Evolutionary conservation across 2,797 vertebrate species (phyloP).

Genomic region (Lateolabrax maculatus): DNA sequence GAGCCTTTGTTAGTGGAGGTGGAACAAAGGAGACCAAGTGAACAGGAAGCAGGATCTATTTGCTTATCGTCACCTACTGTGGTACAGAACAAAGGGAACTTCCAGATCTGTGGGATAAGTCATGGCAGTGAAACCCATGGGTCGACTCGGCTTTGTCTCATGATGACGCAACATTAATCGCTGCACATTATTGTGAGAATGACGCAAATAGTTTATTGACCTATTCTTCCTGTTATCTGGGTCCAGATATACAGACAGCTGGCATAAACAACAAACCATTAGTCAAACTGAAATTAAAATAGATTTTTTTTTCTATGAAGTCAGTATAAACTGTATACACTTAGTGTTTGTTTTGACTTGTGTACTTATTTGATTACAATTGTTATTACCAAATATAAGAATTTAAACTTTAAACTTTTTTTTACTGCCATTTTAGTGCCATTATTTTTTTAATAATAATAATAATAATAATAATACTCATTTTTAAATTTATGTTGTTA

Average conservation of each 20-base stretch:
- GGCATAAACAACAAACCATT: not conserved
- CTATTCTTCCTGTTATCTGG: not conserved
- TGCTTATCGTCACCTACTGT: slow-evolving; percentile 28
- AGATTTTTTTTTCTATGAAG: not conserved
- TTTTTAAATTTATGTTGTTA: too few species aligned
- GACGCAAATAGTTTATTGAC: slow-evolving; percentile 4
- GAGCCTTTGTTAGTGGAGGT: slow-evolving; percentile 47
- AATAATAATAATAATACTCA: too few species aligned
- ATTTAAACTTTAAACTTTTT: too few species aligned
- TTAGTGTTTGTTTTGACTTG: not conserved
- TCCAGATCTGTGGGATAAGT: slow-evolving; percentile 38
- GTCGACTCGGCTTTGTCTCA: slow-evolving; percentile 15
- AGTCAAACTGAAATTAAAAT: not conserved
- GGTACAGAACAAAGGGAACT: slow-evolving; percentile 9
- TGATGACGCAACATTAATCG: slow-evolving; percentile 8
- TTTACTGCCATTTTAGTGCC: too few species aligned
- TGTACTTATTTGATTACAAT: not conserved
- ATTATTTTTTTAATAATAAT: too few species aligned
- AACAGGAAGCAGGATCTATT: slow-evolving; percentile 48
- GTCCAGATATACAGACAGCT: slow-evolving; percentile 1
- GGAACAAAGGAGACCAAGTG: slow-evolving; percentile 41
- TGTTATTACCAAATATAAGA: too few species aligned
- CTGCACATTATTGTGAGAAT: slow-evolving; percentile 4
- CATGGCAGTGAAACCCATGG: not conserved
- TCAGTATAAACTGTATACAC: too few species aligned